phyloP scores from a whole-genome alignment of 2,113 vertebrate genomes.

The Ptychochromis oligacanthus region DNA sequence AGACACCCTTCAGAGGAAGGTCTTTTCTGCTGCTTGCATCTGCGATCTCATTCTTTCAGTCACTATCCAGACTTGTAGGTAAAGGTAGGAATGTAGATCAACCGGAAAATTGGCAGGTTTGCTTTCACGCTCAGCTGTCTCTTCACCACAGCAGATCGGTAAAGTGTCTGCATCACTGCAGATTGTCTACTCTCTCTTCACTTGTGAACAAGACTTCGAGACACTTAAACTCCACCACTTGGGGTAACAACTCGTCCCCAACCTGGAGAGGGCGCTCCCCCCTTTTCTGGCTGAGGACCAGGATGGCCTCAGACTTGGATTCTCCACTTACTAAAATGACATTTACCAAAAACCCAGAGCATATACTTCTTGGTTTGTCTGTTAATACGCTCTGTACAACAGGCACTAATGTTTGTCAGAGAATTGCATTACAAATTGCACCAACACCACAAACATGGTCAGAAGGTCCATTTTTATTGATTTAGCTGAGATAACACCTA shows the following conservation, averaged over 20 bases:
- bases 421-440: no score
- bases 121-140: neutral
- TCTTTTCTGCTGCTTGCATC: no score
- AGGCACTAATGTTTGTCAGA: no score
- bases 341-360: neutral
- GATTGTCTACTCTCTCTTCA: neutral
- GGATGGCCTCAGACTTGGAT: neutral
- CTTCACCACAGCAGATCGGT: no score
- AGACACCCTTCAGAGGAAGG: no score
- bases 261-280: neutral
- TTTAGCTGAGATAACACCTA: no score
- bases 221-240: neutral
- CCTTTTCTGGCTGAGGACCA: neutral
- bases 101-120: neutral
- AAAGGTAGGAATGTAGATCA: neutral
- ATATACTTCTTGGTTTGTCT: neutral
- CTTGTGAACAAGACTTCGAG: neutral
- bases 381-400: neutral
- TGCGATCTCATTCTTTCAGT: no score
- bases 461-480: no score
- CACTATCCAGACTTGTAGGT: neutral
- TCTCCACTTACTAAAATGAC: neutral
- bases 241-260: neutral
- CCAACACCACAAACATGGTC: no score
- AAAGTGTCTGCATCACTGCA: neutral